A percentile compares a stretch with the other conserved stretches of the same genome.
Conservation (phyloP, 92 coral and sea anemone species). For the Zoanthus gigantus region DNA sequence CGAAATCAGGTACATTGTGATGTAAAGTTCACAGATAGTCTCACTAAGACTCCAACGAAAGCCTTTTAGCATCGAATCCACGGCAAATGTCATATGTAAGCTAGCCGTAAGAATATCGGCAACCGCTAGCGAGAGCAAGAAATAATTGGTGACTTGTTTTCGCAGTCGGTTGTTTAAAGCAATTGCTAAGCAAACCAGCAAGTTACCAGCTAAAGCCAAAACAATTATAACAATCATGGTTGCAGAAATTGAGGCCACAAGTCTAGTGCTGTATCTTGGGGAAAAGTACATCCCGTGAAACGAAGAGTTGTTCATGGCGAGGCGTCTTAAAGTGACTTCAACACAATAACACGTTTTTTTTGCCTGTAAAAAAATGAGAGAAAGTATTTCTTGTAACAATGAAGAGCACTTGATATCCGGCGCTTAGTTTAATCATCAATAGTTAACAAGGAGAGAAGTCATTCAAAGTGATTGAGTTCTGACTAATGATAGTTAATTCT, state of each 20-base stretch:
- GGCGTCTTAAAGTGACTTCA: background rate
- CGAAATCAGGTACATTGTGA: slow-evolving; percentile 24
- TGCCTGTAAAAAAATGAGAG: slow-evolving; percentile 22
- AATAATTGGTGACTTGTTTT: slow-evolving; percentile 32
- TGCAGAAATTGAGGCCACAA: background rate
- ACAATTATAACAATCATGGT: background rate
- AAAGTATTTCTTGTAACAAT: background rate
- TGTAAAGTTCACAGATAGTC: slow-evolving; percentile 16
- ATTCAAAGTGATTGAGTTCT: background rate
- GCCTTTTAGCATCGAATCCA: slow-evolving; percentile 7
- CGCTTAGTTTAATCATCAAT: slow-evolving; percentile 2
- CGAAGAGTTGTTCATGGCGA: slow-evolving; percentile 30
- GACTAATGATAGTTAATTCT: background rate
- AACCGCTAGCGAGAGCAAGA: slow-evolving; percentile 44
- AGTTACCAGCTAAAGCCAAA: slow-evolving; percentile 28
- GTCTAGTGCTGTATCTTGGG: background rate
- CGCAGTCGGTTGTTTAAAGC: slow-evolving; percentile 42
- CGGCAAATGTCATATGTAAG: slow-evolving; percentile 29
- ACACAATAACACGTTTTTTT: background rate
- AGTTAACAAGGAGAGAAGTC: background rate
- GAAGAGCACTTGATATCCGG: background rate
- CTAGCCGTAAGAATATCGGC: slow-evolving; percentile 36
- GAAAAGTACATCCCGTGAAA: background rate
- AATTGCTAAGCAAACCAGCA: slow-evolving; percentile 34
- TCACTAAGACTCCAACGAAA: slow-evolving; percentile 22